phyloP scores from a whole-genome alignment of 1,140 invertebrate genomes.

The Neomicropteryx cornuta region DNA sequence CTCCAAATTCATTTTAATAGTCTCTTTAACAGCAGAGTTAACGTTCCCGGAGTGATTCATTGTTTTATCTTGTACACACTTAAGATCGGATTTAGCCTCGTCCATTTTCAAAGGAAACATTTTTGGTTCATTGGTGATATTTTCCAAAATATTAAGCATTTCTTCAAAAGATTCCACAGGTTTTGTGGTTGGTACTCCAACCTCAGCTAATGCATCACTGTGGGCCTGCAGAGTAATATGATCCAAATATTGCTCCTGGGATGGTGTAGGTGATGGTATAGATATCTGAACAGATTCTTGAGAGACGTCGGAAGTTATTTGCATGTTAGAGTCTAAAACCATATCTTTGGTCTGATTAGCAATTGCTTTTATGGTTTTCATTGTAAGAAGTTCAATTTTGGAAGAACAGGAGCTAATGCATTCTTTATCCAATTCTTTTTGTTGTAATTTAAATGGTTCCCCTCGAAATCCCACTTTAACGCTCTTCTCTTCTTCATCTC shows the following conservation, averaged over 20 bases:
- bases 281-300: conserved; percentile 48
- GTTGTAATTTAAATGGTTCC: too few species aligned
- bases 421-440: conserved; percentile 17
- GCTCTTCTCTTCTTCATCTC: conserved; percentile 37
- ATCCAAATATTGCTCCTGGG: conserved; percentile 47
- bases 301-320: conserved; percentile 37
- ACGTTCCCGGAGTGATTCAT: too few species aligned
- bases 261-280: conserved; percentile 47
- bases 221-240: conserved; percentile 45
- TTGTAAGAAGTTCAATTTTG: conserved; percentile 27
- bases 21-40: conserved; percentile 5
- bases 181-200: conserved; percentile 28
- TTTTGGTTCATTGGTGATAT: conserved; percentile 44
- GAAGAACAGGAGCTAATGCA: not conserved
- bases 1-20: conserved; percentile 12
- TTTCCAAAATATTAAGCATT: conserved; percentile 55
- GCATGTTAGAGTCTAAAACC: conserved; percentile 38
- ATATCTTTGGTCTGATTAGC: conserved; percentile 38
- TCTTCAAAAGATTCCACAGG: conserved; percentile 54
- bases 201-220: conserved; percentile 33
- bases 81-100: conserved; percentile 16
- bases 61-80: too few species aligned
- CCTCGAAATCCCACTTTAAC: too few species aligned
- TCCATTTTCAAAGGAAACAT: conserved; percentile 26
- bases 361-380: conserved; percentile 35